Percentiles rank a stretch among this genome's conserved stretches.
phyloP scores from a whole-genome alignment of 1,140 invertebrate species.

The Samia ricini region DNA sequence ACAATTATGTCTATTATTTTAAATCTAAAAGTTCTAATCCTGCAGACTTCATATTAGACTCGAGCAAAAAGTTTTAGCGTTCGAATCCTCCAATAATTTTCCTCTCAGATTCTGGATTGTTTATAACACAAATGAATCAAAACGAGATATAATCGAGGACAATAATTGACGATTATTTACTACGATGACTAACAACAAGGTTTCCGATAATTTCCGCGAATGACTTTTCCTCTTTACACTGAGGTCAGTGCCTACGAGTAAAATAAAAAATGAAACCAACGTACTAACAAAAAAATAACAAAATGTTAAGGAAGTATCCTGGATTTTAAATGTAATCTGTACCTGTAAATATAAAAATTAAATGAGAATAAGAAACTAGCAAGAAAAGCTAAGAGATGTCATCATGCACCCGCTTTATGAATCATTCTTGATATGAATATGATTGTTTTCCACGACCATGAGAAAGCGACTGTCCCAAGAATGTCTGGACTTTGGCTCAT shows the following conservation, averaged over 20 bases:
- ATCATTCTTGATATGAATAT: constrained; percentile 14
- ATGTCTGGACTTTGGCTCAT: constrained; percentile 48
- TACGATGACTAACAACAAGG: constrained; percentile 22
- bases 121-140: constrained; percentile 21
- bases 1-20: too few species aligned
- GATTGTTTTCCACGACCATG: constrained; percentile 25
- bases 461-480: constrained; percentile 38
- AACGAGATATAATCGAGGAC: constrained; percentile 27
- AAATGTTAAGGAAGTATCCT: too few species aligned
- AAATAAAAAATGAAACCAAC: background rate
- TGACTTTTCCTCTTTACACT: constrained; percentile 26
- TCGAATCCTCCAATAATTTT: constrained; percentile 20
- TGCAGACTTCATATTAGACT: too few species aligned
- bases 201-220: constrained; percentile 31
- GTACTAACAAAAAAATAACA: background rate
- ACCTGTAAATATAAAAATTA: too few species aligned
- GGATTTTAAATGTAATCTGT: too few species aligned
- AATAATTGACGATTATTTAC: constrained; percentile 15
- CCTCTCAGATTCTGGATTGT: too few species aligned
- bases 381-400: too few species aligned
- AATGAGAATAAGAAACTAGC: too few species aligned
- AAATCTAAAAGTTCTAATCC: too few species aligned
- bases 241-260: background rate
- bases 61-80: too few species aligned
- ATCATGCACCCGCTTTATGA: constrained; percentile 5